phyloP scores from a whole-genome alignment of 1,140 invertebrate species.

The Microplitis mediator region DNA sequence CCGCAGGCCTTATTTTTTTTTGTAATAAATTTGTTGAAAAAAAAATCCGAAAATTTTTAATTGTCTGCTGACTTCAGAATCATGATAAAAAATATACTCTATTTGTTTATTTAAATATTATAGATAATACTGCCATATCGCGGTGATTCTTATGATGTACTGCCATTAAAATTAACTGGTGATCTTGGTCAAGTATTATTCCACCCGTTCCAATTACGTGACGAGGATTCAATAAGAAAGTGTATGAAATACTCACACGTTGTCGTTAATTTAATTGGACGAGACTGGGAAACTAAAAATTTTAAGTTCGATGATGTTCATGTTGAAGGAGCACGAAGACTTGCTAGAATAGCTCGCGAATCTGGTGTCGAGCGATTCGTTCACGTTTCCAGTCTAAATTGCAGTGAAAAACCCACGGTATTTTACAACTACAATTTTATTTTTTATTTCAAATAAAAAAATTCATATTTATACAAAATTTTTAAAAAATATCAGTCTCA shows the following conservation, averaged over 20 bases:
- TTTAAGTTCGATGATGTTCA: conserved; percentile 84
- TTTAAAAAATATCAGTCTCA: not conserved
- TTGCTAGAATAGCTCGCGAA: conserved; percentile 79
- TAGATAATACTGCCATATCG: conserved; percentile 93
- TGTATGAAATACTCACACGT: conserved; percentile 95
- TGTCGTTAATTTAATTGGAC: conserved; percentile 94
- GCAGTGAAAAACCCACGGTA: conserved; percentile 68
- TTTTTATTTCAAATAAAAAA: not conserved
- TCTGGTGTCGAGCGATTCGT: conserved; percentile 83
- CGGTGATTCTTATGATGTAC: conserved; percentile 80
- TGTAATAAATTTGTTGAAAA: no score
- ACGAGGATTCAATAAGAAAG: conserved; percentile 88
- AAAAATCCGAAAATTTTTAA: no score
- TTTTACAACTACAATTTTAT: conserved; percentile 33
- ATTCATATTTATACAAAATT: not conserved
- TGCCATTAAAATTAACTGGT: conserved; percentile 81
- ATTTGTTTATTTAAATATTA: conserved; percentile 43
- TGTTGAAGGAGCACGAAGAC: conserved; percentile 72
- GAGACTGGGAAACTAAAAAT: conserved; percentile 91
- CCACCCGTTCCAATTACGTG: conserved; percentile 81
- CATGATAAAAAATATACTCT: no score
- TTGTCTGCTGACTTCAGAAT: no score
- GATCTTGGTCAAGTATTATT: conserved; percentile 97
- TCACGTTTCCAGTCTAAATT: conserved; percentile 83
- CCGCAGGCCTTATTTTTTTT: no score